These are phyloP conservation scores for Rhyzopertha dominica DNA, from an alignment of 1,140 invertebrate genomes.

Conservation along the genomic window DNA sequence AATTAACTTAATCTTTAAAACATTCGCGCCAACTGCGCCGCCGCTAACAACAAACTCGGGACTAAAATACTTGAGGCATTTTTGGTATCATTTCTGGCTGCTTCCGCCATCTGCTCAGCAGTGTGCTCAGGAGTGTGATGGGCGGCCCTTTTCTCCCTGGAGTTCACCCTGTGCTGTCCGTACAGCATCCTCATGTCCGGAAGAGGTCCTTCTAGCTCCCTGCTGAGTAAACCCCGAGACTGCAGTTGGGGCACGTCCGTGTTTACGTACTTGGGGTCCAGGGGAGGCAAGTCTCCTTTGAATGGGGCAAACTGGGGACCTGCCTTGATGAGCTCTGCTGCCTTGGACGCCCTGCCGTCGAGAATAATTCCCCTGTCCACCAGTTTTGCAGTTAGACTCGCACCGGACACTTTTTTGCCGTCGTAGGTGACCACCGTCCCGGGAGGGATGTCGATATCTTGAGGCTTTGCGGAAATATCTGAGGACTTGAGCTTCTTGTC, in stretches of 20 bases:
- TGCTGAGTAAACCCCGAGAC: conserved; percentile 25
- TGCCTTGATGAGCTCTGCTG: conserved; percentile 54
- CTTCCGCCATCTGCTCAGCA: conserved; percentile 12
- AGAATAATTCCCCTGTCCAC: conserved; percentile 46
- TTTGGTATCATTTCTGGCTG: neutral
- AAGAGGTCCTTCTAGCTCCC: conserved; percentile 35
- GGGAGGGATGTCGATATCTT: conserved; percentile 43
- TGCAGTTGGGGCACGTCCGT: conserved; percentile 38
- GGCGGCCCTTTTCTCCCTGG: conserved; percentile 11
- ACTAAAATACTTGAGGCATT: too few relatives aligned
- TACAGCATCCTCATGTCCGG: conserved; percentile 8
- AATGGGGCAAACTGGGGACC: conserved; percentile 67
- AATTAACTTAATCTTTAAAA: too few relatives aligned
- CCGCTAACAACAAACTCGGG: too few relatives aligned
- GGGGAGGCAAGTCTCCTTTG: conserved; percentile 62
- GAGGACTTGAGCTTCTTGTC: conserved; percentile 34
- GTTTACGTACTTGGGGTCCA: conserved; percentile 41
- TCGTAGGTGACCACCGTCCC: conserved; percentile 65
- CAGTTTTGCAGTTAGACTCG: conserved; percentile 55
- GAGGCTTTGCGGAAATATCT: conserved; percentile 47
- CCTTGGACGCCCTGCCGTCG: conserved; percentile 50
- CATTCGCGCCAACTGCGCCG: too few relatives aligned
- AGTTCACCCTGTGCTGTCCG: conserved; percentile 6
- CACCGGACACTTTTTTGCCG: conserved; percentile 63
- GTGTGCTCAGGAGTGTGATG: conserved; percentile 24